A percentile compares a stretch with the other conserved stretches of the same genome.
These are phyloP conservation scores for Eumaeus atala DNA, from an alignment of 1,140 invertebrate genomes.

Conservation along the genomic window DNA sequence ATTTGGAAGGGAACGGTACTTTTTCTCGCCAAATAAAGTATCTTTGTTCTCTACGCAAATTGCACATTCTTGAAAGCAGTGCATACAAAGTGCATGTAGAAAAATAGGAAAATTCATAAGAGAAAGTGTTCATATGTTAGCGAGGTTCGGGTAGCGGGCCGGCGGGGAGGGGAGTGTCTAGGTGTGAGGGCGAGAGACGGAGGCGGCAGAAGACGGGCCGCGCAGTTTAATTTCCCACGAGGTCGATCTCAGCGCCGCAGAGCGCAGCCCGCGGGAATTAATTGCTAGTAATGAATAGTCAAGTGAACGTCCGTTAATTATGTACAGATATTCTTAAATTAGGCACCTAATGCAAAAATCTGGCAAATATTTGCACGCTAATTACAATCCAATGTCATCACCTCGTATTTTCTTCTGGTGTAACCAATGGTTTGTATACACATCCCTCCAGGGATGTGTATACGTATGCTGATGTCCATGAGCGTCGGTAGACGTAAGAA, in stretches of 20 bases:
- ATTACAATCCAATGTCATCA: not conserved
- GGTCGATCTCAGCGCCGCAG: slow-evolving; percentile 71
- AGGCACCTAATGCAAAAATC: slow-evolving; percentile 27
- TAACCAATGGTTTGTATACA: too few relatives aligned
- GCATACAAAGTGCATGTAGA: slow-evolving; percentile 40
- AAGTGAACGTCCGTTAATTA: slow-evolving; percentile 71
- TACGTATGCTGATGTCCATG: too few relatives aligned
- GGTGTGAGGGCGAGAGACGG: slow-evolving; percentile 34
- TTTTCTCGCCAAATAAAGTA: slow-evolving; percentile 21
- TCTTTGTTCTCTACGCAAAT: slow-evolving; percentile 29
- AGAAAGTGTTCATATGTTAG: slow-evolving; percentile 68
- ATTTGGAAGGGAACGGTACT: slow-evolving; percentile 26
- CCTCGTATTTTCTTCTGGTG: not conserved
- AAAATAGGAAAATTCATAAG: slow-evolving; percentile 61
- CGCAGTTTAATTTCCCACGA: slow-evolving; percentile 74
- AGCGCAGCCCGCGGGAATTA: slow-evolving; percentile 70
- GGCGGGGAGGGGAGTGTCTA: slow-evolving; percentile 32
- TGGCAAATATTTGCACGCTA: not conserved
- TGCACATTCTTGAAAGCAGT: slow-evolving; percentile 30
- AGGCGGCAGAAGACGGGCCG: slow-evolving; percentile 63
- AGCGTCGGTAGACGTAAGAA: too few relatives aligned
- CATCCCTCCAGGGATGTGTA: too few relatives aligned
- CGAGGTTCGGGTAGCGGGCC: slow-evolving; percentile 33
- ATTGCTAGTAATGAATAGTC: slow-evolving; percentile 74
- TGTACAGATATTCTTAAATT: slow-evolving; percentile 57